Percentiles rank a stretch among this genome's conserved stretches.
phyloP scores from a whole-genome alignment of 2,113 vertebrate species.

The Aspiorhynchus laticeps region DNA sequence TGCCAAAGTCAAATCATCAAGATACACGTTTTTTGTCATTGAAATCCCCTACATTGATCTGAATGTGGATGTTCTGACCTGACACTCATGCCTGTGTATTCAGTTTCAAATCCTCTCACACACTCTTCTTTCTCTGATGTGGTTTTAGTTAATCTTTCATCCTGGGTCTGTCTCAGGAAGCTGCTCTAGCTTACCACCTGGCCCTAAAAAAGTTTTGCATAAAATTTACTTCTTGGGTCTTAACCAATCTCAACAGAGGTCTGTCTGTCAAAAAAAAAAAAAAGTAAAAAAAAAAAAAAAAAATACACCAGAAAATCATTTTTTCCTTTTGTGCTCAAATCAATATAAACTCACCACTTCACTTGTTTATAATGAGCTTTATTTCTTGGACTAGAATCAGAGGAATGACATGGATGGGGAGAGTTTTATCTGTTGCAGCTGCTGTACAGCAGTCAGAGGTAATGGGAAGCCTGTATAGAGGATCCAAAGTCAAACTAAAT shows the following conservation, averaged over 20 bases:
- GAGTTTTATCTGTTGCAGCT: conserved; percentile 50
- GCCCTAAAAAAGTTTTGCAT: conserved; percentile 3
- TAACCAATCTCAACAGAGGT: not conserved
- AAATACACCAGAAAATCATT: not conserved
- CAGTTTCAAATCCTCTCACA: conserved; percentile 14
- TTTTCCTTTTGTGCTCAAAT: conserved; percentile 32
- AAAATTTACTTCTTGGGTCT: conserved; percentile 23
- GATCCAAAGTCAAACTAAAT: conserved; percentile 41
- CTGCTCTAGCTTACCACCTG: not conserved
- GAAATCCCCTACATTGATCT: not conserved
- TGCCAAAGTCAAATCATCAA: not conserved
- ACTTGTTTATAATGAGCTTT: conserved; percentile 10
- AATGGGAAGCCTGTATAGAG: not conserved
- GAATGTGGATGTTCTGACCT: conserved; percentile 1
- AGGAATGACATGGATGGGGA: conserved; percentile 14
- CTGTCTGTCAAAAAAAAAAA: not conserved
- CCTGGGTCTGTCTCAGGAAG: not conserved
- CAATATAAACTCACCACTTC: conserved; percentile 29
- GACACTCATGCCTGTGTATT: not conserved
- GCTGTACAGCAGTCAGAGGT: conserved; percentile 17
- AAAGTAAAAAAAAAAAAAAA: no score
- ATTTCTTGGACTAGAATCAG: conserved; percentile 26
- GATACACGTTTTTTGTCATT: not conserved
- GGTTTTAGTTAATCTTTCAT: conserved; percentile 42
- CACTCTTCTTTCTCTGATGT: conserved; percentile 17